A percentile compares a stretch with the other conserved stretches of the same genome.
Evolutionary conservation across 1,140 invertebrate genomes (phyloP).

Genomic region (Sycophaga agraensis): DNA sequence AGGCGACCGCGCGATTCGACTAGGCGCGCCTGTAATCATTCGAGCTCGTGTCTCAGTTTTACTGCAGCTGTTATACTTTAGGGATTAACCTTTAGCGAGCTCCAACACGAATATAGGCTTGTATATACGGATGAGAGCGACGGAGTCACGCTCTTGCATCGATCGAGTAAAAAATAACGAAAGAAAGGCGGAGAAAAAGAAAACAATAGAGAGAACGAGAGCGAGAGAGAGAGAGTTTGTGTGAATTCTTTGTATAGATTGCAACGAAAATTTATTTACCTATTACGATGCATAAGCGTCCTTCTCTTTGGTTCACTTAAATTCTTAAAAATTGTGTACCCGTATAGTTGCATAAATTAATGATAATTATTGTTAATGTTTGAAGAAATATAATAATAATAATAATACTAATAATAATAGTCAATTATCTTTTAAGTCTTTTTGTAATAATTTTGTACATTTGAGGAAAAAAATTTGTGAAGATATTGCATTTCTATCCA

Average conservation of each 20-base stretch:
- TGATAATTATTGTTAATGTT: slow-evolving; percentile 7
- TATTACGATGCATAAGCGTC: background rate
- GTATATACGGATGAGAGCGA: slow-evolving; percentile 17
- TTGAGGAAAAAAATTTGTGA: too few species aligned
- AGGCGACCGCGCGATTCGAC: too few species aligned
- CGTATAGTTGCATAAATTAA: background rate
- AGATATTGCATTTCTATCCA: too few species aligned
- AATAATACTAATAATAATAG: too few species aligned
- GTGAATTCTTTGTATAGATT: slow-evolving; percentile 29
- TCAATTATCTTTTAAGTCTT: slow-evolving; percentile 8
- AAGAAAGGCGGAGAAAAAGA: too few species aligned
- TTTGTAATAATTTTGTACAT: slow-evolving; percentile 11
- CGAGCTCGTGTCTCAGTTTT: slow-evolving; percentile 23
- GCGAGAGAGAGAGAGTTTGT: background rate
- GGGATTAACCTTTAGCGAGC: slow-evolving; percentile 37
- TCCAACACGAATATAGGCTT: slow-evolving; percentile 22
- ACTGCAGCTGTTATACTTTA: slow-evolving; percentile 21
- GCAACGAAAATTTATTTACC: slow-evolving; percentile 30
- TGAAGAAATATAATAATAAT: slow-evolving; percentile 5
- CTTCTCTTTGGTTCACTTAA: slow-evolving; percentile 1
- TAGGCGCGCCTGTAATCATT: too few species aligned
- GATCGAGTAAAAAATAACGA: background rate
- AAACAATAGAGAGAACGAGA: too few species aligned
- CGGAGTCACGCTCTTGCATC: slow-evolving; percentile 25
- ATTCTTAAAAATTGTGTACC: slow-evolving; percentile 16